A percentile compares a stretch with the other conserved stretches of the same genome.
phyloP scores from a whole-genome alignment of 2,797 vertebrate species.

The Danio jaintianensis region DNA sequence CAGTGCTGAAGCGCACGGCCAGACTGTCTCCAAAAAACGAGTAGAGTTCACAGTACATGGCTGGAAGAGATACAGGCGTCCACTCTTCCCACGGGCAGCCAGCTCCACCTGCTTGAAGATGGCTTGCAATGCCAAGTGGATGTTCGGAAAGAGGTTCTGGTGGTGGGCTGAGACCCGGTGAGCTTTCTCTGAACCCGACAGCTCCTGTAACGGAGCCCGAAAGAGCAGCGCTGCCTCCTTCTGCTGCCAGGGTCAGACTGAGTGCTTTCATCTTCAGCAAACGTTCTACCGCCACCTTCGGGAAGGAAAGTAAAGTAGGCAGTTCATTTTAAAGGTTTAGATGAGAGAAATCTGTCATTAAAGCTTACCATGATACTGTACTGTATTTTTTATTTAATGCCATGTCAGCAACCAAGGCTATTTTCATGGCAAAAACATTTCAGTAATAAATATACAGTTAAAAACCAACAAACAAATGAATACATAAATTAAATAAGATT shows the following conservation, averaged over 20 bases:
- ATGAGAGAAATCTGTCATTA: too few relatives aligned
- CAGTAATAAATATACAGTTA: too few relatives aligned
- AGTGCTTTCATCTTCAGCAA: conserved; percentile 90
- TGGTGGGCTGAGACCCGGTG: conserved; percentile 84
- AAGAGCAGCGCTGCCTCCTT: conserved; percentile 54
- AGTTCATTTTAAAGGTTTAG: not conserved
- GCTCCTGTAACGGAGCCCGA: conserved; percentile 54
- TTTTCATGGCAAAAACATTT: too few relatives aligned
- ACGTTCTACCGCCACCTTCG: conserved; percentile 90
- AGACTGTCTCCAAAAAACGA: conserved; percentile 92
- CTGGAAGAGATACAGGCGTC: conserved; percentile 79
- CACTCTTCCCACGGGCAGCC: conserved; percentile 77
- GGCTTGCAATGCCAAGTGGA: conserved; percentile 79
- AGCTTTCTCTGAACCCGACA: conserved; percentile 73
- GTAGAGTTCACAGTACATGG: conserved; percentile 90
- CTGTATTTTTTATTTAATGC: too few relatives aligned
- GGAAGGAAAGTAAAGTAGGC: conserved; percentile 41
- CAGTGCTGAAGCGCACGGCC: conserved; percentile 88
- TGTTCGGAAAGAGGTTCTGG: conserved; percentile 79
- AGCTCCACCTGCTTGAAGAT: conserved; percentile 77
- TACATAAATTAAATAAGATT: too few relatives aligned
- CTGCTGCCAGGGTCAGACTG: conserved; percentile 71
- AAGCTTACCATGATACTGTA: too few relatives aligned
- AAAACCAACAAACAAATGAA: too few relatives aligned
- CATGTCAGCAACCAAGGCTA: too few relatives aligned